phyloP scores from a whole-genome alignment of 35 echinoderm and acorn worm species.

The Holothuria glaberrima region DNA sequence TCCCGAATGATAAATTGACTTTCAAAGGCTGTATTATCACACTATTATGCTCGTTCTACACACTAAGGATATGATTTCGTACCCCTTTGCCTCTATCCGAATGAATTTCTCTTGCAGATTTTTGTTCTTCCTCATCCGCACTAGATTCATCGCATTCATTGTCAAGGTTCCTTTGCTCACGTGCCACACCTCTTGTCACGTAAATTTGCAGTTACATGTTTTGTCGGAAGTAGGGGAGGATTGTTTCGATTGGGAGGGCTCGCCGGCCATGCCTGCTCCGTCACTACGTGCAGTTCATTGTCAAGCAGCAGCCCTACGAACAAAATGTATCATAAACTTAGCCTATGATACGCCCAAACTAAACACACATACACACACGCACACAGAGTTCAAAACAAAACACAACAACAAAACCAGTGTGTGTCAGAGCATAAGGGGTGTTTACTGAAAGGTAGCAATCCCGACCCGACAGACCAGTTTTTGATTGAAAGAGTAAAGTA shows the following conservation, averaged over 20 bases:
- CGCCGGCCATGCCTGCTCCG: not conserved
- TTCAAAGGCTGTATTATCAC: too few species aligned
- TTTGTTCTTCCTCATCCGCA: not conserved
- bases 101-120: not conserved
- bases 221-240: not conserved
- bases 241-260: not conserved
- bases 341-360: not conserved
- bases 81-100: not conserved
- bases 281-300: not conserved
- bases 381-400: not conserved
- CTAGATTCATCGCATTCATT: not conserved
- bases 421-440: not conserved
- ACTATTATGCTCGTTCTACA: too few species aligned
- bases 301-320: not conserved
- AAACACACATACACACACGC: not conserved
- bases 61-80: not conserved
- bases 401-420: not conserved
- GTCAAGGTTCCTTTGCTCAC: not conserved
- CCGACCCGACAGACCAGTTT: not conserved
- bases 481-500: too few species aligned
- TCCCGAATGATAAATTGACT: too few species aligned
- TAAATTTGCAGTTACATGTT: not conserved
- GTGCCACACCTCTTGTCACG: not conserved
- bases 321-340: not conserved
- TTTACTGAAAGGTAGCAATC: not conserved